Percentiles rank a stretch among this genome's conserved stretches.
Conservation (phyloP, 1,140 invertebrate species). For the Platyscapa corneri region DNA sequence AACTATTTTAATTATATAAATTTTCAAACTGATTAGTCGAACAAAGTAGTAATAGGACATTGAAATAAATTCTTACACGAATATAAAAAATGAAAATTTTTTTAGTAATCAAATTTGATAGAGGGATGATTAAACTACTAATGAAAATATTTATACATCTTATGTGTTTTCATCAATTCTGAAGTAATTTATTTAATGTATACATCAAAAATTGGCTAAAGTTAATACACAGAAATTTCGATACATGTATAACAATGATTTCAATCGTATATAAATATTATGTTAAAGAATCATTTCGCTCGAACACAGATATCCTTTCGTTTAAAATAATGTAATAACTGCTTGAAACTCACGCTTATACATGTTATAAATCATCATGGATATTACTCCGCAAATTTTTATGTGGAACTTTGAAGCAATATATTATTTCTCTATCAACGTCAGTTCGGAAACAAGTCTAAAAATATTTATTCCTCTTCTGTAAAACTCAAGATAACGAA, state of each 20-base stretch:
- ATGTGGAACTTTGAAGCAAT: neutral
- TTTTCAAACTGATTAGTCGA: too few relatives aligned
- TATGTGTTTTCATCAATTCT: too few relatives aligned
- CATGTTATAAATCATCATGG: constrained; percentile 2
- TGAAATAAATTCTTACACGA: too few relatives aligned
- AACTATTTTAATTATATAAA: too few relatives aligned
- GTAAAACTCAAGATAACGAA: constrained; percentile 31
- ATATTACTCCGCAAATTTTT: constrained; percentile 14
- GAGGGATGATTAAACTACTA: too few relatives aligned
- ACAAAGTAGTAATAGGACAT: neutral
- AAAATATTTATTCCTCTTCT: constrained; percentile 19
- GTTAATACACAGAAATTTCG: neutral
- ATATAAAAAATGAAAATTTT: too few relatives aligned
- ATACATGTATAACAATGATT: neutral
- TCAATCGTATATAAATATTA: neutral
- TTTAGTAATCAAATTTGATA: too few relatives aligned
- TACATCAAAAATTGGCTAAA: neutral
- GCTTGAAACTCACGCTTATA: neutral
- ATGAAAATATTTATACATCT: too few relatives aligned
- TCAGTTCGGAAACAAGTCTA: neutral
- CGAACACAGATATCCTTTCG: neutral
- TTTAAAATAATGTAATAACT: constrained; percentile 5
- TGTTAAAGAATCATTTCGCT: neutral
- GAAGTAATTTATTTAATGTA: too few relatives aligned
- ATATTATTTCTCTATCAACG: constrained; percentile 33